Percentiles rank a stretch among this genome's conserved stretches.
Conservation (phyloP, 1,140 invertebrate genomes). For the Trigoniulus corallinus region DNA sequence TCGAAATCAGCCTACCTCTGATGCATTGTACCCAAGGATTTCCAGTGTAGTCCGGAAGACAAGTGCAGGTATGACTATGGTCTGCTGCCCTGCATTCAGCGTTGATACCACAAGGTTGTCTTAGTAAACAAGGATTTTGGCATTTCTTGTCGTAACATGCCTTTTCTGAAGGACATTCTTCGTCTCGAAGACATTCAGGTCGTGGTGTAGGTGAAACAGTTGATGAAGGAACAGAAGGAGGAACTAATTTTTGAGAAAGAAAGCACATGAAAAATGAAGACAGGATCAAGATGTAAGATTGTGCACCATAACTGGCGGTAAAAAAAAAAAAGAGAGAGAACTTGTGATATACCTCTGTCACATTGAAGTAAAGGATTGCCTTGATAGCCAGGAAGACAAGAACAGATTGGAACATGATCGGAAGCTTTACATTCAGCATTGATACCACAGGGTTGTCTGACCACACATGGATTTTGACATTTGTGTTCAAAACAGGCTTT, state of each 20-base stretch:
- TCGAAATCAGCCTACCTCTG: slow-evolving; percentile 19
- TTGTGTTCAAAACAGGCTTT: slow-evolving; percentile 69
- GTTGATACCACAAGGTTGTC: slow-evolving; percentile 50
- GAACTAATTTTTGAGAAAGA: slow-evolving; percentile 21
- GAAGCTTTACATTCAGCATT: slow-evolving; percentile 21
- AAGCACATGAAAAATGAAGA: background rate
- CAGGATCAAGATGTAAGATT: background rate
- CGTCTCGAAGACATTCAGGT: slow-evolving; percentile 36
- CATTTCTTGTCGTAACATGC: slow-evolving; percentile 19
- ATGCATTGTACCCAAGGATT: slow-evolving; percentile 36
- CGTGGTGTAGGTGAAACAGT: background rate
- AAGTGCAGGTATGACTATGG: slow-evolving; percentile 67
- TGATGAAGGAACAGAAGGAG: background rate
- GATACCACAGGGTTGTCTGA: slow-evolving; percentile 53
- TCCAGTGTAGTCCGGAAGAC: slow-evolving; percentile 55
- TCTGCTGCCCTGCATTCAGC: slow-evolving; percentile 69
- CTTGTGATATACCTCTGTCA: background rate
- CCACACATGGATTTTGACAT: slow-evolving; percentile 61
- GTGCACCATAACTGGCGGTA: background rate
- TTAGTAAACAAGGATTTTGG: slow-evolving; percentile 21
- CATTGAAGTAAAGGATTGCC: slow-evolving; percentile 5
- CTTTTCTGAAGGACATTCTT: slow-evolving; percentile 20
- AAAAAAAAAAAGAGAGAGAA: background rate
- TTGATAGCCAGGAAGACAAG: slow-evolving; percentile 9
- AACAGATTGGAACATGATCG: slow-evolving; percentile 18